Base-by-base conservation (phyloP, 2,797 vertebrate genomes). In the Rousettus madagascariensis region DNA sequence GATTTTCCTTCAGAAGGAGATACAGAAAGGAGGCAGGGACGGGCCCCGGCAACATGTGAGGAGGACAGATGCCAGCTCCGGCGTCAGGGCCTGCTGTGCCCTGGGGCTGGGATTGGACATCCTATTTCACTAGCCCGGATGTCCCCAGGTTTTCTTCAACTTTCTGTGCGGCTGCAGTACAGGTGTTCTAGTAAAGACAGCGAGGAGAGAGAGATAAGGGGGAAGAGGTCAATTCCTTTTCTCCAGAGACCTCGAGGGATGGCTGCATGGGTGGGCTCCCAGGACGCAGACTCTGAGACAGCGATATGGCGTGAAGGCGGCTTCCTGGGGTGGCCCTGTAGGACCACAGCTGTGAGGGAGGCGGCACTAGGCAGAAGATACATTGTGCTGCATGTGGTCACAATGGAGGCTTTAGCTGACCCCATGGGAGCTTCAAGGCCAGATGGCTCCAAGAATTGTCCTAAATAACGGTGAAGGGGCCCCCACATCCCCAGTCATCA, bases 81-180 rank as follows among this genome's bases (percentile, higher is more conserved):
- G 20, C 12, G 13, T n/a, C 0, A 9, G 11, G 75, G 17, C 3
- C 24, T 15, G 33, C 36, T 2, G 5, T 10, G 8, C 28, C 24
- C 77, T 30, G 7, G 59, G 24, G 61, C 38, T 12, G 22, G 55
- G 3, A 26, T 11, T 4, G 16, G 33, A 30, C 4, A 6, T 75
- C 36, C 26, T 38, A 4, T 80, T 36, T 8, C 6, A 41, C 19
- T 22, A 33, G 55, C 43, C 15, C 55, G 28, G 12, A 1, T 0
- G 5, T 16, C 3, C 49, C 49, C 77, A 24, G 49, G 49, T 55
- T 55, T 46, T 49, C 9, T 57, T 8, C 0, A 19, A 20, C 43
- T 2, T 63, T 30, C n/a, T 16, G 8, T 2, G 3, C 26, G 59
- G 20, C 59, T 3, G 0, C 5, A 6, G 65, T 3, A 53, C 16